Conservation (phyloP, 2,113 vertebrate species). For the Nettapus auritus region DNA sequence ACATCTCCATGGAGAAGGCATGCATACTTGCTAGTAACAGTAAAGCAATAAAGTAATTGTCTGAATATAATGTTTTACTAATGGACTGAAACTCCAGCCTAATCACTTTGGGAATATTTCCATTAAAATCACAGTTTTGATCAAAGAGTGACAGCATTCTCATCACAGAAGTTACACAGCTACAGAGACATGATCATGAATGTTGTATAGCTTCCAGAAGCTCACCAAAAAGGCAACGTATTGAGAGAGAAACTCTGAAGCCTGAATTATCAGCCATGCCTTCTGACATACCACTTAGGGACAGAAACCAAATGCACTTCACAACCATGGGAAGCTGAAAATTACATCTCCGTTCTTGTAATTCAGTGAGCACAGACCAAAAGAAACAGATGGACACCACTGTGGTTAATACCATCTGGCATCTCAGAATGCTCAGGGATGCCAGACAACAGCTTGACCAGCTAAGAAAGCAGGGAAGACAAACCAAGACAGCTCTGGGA, state of each 20-base stretch:
- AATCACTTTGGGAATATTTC: background rate
- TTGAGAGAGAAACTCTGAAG: background rate
- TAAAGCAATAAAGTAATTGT: background rate
- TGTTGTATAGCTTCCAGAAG: background rate
- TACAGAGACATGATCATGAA: background rate
- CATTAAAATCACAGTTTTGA: background rate
- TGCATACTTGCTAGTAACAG: background rate
- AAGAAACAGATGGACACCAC: background rate
- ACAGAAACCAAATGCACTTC: background rate
- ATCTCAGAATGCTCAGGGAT: background rate
- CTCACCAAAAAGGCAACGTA: background rate
- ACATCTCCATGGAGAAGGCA: background rate
- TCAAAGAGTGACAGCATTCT: background rate
- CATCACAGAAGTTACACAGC: background rate
- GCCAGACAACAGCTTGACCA: background rate
- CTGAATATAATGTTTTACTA: background rate
- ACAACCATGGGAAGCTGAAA: background rate
- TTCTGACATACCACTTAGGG: background rate
- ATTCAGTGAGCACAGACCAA: background rate
- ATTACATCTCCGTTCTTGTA: background rate
- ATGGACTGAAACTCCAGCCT: background rate
- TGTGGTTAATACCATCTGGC: rapidly evolving
- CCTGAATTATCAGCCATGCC: background rate
- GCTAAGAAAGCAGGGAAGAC: background rate
- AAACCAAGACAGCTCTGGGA: background rate